Conservation (phyloP, 2,113 vertebrate genomes). For the Clarias magur region DNA sequence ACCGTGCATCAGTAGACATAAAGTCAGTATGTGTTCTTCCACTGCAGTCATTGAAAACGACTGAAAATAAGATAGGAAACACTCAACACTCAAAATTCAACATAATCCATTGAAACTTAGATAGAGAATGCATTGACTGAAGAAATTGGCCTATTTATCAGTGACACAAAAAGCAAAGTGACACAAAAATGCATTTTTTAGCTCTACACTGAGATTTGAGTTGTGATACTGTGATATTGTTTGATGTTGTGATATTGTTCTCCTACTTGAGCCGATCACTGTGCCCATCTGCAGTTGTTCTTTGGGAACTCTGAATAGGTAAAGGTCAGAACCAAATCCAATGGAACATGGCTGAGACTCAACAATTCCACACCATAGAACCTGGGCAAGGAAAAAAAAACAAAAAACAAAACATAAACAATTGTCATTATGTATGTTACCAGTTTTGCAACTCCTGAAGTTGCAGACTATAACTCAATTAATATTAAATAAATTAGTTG, state of each 20-base stretch:
- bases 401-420: neutral
- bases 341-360: slow-evolving; percentile 60
- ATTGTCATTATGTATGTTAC: neutral
- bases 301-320: slow-evolving; percentile 59
- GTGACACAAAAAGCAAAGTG: neutral
- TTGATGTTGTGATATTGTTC: neutral
- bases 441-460: neutral
- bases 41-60: slow-evolving; percentile 65
- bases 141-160: neutral
- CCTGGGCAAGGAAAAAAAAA: slow-evolving; percentile 20
- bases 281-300: slow-evolving; percentile 28
- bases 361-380: slow-evolving; percentile 10
- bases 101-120: no score
- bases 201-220: neutral
- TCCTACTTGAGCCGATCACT: slow-evolving; percentile 67
- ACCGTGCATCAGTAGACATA: slow-evolving; percentile 46
- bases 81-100: no score
- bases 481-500: neutral
- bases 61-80: slow-evolving; percentile 50
- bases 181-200: neutral
- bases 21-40: slow-evolving; percentile 44
- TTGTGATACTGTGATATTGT: neutral
- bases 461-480: neutral
- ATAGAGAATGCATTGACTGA: no score
- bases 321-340: slow-evolving; percentile 59